Conservation (phyloP, 2,888 invertebrate genomes). For the Acleris literana region DNA sequence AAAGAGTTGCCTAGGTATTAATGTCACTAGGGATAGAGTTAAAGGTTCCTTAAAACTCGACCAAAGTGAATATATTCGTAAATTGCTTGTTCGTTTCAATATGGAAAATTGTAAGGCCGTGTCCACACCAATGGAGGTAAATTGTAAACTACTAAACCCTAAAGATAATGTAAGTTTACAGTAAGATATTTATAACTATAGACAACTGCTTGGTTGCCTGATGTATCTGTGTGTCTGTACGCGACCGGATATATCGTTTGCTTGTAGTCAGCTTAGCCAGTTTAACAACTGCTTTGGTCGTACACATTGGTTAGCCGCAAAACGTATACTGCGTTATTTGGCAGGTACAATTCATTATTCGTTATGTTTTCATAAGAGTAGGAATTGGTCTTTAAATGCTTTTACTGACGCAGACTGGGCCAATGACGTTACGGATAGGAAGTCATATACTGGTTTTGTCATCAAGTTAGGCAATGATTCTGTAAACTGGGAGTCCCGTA, state of each 20-base stretch:
- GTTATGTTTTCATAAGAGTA: too few relatives aligned
- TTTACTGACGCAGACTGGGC: too few relatives aligned
- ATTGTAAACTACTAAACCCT: conserved; percentile 13
- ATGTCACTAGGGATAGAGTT: conserved; percentile 16
- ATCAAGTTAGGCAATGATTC: too few relatives aligned
- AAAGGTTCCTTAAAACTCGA: conserved; percentile 12
- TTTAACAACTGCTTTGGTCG: conserved; percentile 10
- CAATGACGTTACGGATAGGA: too few relatives aligned
- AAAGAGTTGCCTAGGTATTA: conserved; percentile 12
- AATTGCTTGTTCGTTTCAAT: conserved; percentile 12
- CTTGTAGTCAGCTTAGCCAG: conserved; percentile 15
- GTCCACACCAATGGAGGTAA: conserved; percentile 16
- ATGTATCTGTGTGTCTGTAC: conserved; percentile 5
- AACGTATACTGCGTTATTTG: conserved; percentile 17
- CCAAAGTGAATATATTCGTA: conserved; percentile 9
- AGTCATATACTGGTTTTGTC: too few relatives aligned
- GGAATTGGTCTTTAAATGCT: too few relatives aligned
- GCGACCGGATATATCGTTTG: too few relatives aligned
- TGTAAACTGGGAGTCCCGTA: too few relatives aligned
- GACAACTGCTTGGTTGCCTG: conserved; percentile 6
- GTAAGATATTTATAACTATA: conserved; percentile 11
- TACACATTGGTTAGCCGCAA: conserved; percentile 9
- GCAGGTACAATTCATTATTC: conserved; percentile 23
- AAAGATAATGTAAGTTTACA: conserved; percentile 17
- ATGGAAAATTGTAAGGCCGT: conserved; percentile 19